Conservation (phyloP, 2,797 vertebrate species). For the Typhlichthys eigenmanni region DNA sequence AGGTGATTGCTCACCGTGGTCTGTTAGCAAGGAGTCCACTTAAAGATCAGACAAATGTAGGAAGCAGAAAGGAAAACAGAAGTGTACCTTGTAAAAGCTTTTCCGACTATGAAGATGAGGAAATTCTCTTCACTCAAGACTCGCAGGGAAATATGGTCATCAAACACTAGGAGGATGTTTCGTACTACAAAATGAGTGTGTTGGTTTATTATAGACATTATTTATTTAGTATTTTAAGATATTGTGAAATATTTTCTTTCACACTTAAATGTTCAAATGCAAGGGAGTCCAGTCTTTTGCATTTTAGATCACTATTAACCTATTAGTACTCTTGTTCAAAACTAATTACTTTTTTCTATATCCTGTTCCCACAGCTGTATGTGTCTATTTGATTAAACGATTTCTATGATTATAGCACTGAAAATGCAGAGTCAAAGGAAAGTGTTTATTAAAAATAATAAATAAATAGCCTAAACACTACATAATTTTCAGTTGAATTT, state of each 20-base stretch:
- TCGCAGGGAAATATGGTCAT: conserved; percentile 91
- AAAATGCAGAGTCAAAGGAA: conserved; percentile 9
- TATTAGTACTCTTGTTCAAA: not conserved
- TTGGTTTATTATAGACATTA: not conserved
- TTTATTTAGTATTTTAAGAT: not conserved
- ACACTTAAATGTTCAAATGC: too few species aligned
- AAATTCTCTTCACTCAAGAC: conserved; percentile 90
- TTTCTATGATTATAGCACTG: not conserved
- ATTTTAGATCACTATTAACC: too few species aligned
- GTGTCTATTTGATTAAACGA: not conserved
- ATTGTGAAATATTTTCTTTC: not conserved
- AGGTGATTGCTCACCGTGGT: conserved; percentile 80
- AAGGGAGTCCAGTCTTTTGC: too few species aligned
- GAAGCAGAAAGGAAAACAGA: not conserved
- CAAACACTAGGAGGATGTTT: conserved; percentile 72
- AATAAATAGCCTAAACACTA: conserved; percentile 21
- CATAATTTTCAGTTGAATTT: conserved; percentile 46
- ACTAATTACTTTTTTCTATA: conserved; percentile 3
- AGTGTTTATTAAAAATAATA: conserved; percentile 55
- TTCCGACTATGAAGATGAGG: conserved; percentile 51
- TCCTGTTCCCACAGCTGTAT: not conserved
- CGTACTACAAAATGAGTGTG: too few species aligned
- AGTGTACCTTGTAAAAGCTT: conserved; percentile 3
- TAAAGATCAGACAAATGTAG: conserved; percentile 59
- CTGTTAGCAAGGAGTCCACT: conserved; percentile 44